Conservation (phyloP, 2,888 invertebrate species). For the Eilema griseolum region DNA sequence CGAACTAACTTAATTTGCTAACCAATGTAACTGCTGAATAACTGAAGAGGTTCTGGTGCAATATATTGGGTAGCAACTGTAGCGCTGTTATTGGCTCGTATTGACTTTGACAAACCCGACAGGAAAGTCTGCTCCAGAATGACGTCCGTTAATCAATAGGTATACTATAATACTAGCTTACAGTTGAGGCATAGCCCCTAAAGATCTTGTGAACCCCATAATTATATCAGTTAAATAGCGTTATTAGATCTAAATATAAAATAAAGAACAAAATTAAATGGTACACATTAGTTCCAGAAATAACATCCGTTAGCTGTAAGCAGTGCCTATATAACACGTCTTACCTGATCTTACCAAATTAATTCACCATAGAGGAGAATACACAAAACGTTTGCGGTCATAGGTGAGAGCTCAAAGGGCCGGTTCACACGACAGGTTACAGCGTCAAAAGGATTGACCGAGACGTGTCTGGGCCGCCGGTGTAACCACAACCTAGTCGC, state of each 20-base stretch:
- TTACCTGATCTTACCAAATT: constrained; percentile 53
- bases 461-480: constrained; percentile 67
- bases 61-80: background rate
- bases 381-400: constrained; percentile 80
- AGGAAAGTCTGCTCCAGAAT: background rate
- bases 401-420: constrained; percentile 83
- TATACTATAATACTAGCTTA: background rate
- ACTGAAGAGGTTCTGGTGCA: background rate
- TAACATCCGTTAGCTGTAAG: constrained; percentile 1
- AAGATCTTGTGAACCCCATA: background rate
- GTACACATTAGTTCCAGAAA: background rate
- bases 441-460: constrained; percentile 80
- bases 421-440: constrained; percentile 72
- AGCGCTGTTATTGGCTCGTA: too few species aligned
- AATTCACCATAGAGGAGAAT: constrained; percentile 68
- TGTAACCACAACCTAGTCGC: constrained; percentile 73
- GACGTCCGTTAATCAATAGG: background rate
- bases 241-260: background rate
- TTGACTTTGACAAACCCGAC: background rate
- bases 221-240: background rate
- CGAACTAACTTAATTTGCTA: background rate
- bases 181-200: background rate
- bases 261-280: background rate
- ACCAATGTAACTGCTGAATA: background rate
- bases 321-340: constrained; percentile 13